Base-by-base conservation (phyloP, 2,888 invertebrate genomes). In the Ctenicera cuprea region DNA sequence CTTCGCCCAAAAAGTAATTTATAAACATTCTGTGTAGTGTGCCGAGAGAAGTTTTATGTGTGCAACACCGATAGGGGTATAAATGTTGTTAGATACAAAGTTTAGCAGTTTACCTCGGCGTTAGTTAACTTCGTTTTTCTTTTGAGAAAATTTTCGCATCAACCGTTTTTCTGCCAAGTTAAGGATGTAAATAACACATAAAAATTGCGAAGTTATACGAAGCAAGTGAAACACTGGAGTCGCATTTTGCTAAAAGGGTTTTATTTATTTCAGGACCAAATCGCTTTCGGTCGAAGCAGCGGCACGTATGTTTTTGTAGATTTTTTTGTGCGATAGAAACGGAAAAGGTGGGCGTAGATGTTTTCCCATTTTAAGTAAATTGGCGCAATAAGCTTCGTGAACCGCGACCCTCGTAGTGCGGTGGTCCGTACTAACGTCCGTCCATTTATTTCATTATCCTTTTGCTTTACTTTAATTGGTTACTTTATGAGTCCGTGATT, bases 391-490 rank as follows among this genome's bases (percentile, higher is more conserved):
- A 76, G 50, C 69, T 26, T 57, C 68, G 71, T 67, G 74, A 76
- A 76, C 71, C 69, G 67, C 70, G 77, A 76, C 74, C 75, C 73
- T 72, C 64, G 52, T 66, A 63, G 67, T 64, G 70, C 67, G 69
- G 65, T 63, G 77, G 74, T 62, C 66, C 67, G 69, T 71, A 65
- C 66, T 74, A 75, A 75, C 71, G 76, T 73, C 45, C 70, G 67
- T 62, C 74, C 76, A 75, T 77, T 78, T 72, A 78, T 74, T 77
- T 73, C 75, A 78, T 76, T 78, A 79, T 74, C 71, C 73, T 71
- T 73, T 75, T 73, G 69, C 73, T 73, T 72, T 66, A 75, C 75
- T 73, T 71, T 73, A 73, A 71, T 76, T 71, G 71, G 76, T 74
- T 76, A 68, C 68, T 76, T 76, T 75, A 75, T 69, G 67, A 61